Percentiles rank a stretch among this genome's conserved stretches.
These are phyloP conservation scores for Syndactyla subalaris DNA, from an alignment of 2,797 vertebrate species.

Conservation along the genomic window DNA sequence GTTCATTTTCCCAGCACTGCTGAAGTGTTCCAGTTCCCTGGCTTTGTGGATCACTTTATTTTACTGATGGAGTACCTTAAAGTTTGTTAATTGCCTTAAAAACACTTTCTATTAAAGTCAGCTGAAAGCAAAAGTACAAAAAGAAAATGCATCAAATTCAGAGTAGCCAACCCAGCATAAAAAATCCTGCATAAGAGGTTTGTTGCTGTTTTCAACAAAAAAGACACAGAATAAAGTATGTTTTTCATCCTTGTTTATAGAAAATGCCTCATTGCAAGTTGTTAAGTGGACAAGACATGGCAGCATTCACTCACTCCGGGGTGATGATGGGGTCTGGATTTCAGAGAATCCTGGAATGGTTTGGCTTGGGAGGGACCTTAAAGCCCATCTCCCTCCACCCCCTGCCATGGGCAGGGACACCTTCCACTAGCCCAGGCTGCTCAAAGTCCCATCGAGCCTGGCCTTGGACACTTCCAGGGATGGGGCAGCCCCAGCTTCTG, in stretches of 20 bases:
- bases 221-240: background rate
- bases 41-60: background rate
- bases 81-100: slow-evolving; percentile 21
- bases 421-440: background rate
- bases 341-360: background rate
- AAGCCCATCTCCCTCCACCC: background rate
- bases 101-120: background rate
- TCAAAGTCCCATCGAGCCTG: background rate
- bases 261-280: background rate
- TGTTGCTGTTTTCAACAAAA: background rate
- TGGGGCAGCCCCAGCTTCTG: background rate
- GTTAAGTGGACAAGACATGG: background rate
- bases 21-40: background rate
- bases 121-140: background rate
- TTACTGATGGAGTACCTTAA: background rate
- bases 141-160: background rate
- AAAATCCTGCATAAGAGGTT: background rate
- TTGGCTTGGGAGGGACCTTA: background rate
- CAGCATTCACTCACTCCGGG: background rate
- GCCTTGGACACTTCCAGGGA: background rate
- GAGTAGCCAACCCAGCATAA: background rate
- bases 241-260: background rate
- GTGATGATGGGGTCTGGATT: background rate
- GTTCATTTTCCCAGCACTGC: background rate
- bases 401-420: background rate